Base-by-base conservation (phyloP, 2,888 invertebrate species). In the Dendrolimus houi region DNA sequence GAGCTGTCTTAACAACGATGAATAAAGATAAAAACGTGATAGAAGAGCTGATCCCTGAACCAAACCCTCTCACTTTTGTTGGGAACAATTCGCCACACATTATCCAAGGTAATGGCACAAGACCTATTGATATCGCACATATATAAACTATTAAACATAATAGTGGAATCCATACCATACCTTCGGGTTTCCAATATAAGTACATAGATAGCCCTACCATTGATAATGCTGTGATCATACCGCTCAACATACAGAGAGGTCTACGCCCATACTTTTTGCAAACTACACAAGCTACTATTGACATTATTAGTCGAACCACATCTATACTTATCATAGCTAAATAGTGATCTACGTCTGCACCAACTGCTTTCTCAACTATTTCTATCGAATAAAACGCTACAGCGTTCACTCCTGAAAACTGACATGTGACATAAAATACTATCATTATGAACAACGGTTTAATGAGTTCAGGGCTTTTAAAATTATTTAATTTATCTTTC, bases 71-170 rank as follows among this genome's bases (percentile, higher is more conserved):
- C 0, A 92, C 90, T 58, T 86, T 90, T 1, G 92, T 90, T 1
- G 94, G 92, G 69, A 95, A 95, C 0, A 95, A 85, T 79, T 96
- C 95, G 0, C 95, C 95, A 64, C 94, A 93, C 92, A 95, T 93
- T 42, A 94, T 93, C 93, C 95, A 95, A 0, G 95, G 95, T 56
- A 95, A 71, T 0, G 95, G 94, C 10, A 93, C 91, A 14, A 94
- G 72, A 0, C 95, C 94, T 56, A 93, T 84, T 1, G 92, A 91
- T 55, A 93, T 88, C 56, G 93, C 92, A 54, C 91, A 86, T 10
- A 93, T 93, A 67, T 94, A 94, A 1, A 84, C 70, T 74, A 94
- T 72, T 56, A 93, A 71, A 73, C 91, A 85, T 63, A 91, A 71
- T 65, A 93, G 68, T 0, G 92, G 87, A 7, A 92, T 60, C 91